Evolutionary conservation across 1,140 invertebrate species (phyloP).

Genomic region (Dufourea novaeangliae): DNA sequence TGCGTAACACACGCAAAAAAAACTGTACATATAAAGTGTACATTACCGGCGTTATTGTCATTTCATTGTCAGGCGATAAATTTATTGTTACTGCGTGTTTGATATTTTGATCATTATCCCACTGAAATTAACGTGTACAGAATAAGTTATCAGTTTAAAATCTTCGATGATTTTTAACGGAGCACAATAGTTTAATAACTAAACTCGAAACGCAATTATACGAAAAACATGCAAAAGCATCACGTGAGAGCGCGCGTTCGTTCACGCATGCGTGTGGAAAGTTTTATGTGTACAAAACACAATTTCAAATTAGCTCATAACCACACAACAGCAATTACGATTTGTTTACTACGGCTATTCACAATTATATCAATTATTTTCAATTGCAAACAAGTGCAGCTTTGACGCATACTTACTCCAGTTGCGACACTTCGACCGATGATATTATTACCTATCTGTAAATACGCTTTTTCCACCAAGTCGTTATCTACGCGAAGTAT

Average conservation of each 20-base stretch:
- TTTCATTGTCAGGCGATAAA: conserved; percentile 55
- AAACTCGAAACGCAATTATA: background rate
- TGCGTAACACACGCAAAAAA: background rate
- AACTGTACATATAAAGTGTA: background rate
- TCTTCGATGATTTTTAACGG: too few species aligned
- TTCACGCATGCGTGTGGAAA: conserved; percentile 3
- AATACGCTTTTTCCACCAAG: conserved; percentile 55
- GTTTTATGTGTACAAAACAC: background rate
- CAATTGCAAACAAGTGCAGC: background rate
- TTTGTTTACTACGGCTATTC: background rate
- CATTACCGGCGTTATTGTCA: conserved; percentile 68
- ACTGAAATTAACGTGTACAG: conserved; percentile 41
- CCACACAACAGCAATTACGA: background rate
- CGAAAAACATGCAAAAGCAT: background rate
- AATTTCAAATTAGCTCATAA: background rate
- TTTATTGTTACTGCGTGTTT: conserved; percentile 62
- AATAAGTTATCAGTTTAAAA: background rate
- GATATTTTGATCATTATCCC: conserved; percentile 31
- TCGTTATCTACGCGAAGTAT: conserved; percentile 65
- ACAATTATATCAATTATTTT: background rate
- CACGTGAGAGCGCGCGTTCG: background rate
- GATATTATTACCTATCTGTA: conserved; percentile 64
- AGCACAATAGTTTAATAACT: background rate
- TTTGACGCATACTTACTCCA: conserved; percentile 51
- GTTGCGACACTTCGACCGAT: conserved; percentile 46